Conservation (phyloP, 2,113 vertebrate species). For the Mobula birostris region DNA sequence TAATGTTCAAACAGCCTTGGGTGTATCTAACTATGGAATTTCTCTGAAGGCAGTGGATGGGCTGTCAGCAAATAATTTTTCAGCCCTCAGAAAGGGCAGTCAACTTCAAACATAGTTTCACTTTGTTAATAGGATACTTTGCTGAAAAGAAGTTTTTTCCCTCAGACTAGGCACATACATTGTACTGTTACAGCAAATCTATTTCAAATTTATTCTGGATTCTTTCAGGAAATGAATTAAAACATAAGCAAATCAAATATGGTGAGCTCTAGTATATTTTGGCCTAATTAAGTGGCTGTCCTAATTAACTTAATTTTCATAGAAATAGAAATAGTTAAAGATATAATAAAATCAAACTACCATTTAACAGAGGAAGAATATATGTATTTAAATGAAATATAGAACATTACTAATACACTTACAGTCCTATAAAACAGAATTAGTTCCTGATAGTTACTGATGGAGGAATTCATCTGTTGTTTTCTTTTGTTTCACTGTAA, state of each 20-base stretch:
- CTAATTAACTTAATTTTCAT: too few relatives aligned
- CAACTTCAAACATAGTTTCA: neutral
- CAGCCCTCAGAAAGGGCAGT: neutral
- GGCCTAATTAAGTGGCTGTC: too few relatives aligned
- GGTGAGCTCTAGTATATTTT: too few relatives aligned
- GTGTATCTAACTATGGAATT: neutral
- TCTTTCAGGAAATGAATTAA: neutral
- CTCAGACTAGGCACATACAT: neutral
- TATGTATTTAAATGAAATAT: too few relatives aligned
- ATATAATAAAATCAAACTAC: too few relatives aligned
- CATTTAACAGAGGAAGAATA: too few relatives aligned
- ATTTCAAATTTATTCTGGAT: neutral
- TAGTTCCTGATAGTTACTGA: too few relatives aligned
- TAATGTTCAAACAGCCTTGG: neutral
- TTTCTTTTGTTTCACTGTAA: too few relatives aligned
- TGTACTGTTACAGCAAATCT: neutral
- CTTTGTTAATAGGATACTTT: neutral
- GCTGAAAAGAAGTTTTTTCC: neutral
- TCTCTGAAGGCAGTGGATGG: neutral
- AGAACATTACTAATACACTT: too few relatives aligned
- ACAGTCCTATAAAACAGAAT: too few relatives aligned
- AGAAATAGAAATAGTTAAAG: too few relatives aligned
- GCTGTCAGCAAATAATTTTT: neutral
- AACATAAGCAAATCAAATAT: neutral
- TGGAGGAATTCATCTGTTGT: too few relatives aligned